Evolutionary conservation across 2,797 vertebrate genomes (phyloP).

Genomic region (Pteropus rufus): DNA sequence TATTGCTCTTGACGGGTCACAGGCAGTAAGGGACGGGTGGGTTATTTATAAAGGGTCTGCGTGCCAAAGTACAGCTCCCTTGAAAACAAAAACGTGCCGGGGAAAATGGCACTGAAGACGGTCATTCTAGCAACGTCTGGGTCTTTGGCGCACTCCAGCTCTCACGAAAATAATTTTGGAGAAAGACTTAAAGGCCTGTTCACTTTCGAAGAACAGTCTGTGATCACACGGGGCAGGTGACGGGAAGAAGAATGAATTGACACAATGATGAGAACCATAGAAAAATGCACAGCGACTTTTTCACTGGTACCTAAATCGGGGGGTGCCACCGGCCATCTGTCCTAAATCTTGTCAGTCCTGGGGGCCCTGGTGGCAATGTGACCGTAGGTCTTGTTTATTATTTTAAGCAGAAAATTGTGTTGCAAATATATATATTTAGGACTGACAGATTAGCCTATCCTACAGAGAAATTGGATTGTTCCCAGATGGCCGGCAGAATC

Average conservation of each 20-base stretch:
- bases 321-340: background rate
- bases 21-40: background rate
- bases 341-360: background rate
- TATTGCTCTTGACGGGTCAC: background rate
- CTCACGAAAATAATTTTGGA: background rate
- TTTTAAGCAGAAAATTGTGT: background rate
- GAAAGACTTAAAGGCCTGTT: background rate
- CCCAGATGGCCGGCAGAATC: background rate
- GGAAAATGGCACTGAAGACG: background rate
- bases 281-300: background rate
- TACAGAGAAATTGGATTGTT: background rate
- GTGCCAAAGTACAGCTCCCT: background rate
- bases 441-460: slow-evolving; percentile 38
- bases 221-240: fast-evolving
- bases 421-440: background rate
- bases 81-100: background rate
- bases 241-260: background rate
- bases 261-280: background rate
- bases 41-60: background rate
- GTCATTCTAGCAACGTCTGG: background rate
- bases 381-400: background rate
- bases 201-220: background rate
- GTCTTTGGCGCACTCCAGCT: background rate
- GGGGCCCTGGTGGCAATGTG: background rate
- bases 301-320: background rate